Conservation (phyloP, 2,113 vertebrate species). For the Anarrhichthys ocellatus region DNA sequence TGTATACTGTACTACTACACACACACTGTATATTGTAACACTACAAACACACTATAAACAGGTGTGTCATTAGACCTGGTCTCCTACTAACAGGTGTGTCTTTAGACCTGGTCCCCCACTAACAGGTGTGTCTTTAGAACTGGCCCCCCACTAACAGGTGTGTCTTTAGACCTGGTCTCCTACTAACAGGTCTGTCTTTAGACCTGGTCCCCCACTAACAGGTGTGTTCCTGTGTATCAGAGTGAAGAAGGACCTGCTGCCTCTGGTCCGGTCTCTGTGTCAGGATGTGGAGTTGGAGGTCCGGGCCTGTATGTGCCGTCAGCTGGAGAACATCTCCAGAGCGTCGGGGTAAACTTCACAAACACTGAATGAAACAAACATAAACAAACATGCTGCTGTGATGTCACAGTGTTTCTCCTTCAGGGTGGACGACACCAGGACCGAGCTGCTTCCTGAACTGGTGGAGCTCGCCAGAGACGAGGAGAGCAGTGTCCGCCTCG, state of each 20-base stretch:
- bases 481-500: conserved; percentile 89
- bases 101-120: neutral
- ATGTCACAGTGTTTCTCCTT: neutral
- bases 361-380: neutral
- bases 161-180: neutral
- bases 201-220: neutral
- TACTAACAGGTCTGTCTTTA: neutral
- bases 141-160: too few species aligned
- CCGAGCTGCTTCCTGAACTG: conserved; percentile 90
- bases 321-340: conserved; percentile 92
- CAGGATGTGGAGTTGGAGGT: conserved; percentile 94
- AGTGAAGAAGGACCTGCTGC: conserved; percentile 93
- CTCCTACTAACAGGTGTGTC: neutral
- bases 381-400: neutral
- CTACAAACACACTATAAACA: neutral
- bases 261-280: conserved; percentile 91
- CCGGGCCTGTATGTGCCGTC: conserved; percentile 92
- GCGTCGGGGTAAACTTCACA: conserved; percentile 87
- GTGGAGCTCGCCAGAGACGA: conserved; percentile 91
- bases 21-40: neutral
- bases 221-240: conserved; percentile 70
- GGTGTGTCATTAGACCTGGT: neutral
- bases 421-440: conserved; percentile 91
- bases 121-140: neutral
- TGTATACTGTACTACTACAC: too few species aligned